phyloP scores from a whole-genome alignment of 2,888 invertebrate genomes.

The Plutella xylostella region DNA sequence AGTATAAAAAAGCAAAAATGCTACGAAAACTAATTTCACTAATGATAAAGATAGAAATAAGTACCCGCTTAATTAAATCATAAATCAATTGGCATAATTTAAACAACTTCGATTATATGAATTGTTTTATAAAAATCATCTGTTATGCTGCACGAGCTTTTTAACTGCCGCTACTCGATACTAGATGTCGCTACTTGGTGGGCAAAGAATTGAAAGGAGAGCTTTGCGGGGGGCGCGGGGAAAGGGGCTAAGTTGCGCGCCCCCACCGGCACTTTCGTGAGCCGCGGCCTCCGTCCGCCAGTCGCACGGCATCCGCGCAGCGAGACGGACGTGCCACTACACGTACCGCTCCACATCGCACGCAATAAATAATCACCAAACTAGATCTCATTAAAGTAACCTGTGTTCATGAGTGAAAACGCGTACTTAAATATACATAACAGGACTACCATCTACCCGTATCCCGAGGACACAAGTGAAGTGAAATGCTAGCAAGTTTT shows the following conservation, averaged over 20 bases:
- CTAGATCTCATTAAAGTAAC: slow-evolving; percentile 32
- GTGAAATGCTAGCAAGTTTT: slow-evolving; percentile 64
- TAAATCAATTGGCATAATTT: no score
- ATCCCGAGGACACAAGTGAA: slow-evolving; percentile 47
- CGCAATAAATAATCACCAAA: slow-evolving; percentile 56
- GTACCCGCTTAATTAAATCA: no score
- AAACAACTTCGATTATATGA: no score
- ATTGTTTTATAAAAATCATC: slow-evolving; percentile 16
- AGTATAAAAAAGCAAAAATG: no score
- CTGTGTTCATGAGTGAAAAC: slow-evolving; percentile 37
- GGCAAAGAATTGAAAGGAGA: slow-evolving; percentile 15
- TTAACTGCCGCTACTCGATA: slow-evolving; percentile 29
- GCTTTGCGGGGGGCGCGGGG: slow-evolving; percentile 38
- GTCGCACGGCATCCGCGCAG: slow-evolving; percentile 57
- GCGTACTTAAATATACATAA: slow-evolving; percentile 20
- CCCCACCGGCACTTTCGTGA: slow-evolving; percentile 57
- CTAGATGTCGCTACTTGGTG: slow-evolving; percentile 33
- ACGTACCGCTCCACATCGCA: slow-evolving; percentile 41
- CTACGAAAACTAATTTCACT: no score
- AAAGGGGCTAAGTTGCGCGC: slow-evolving; percentile 49
- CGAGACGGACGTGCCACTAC: slow-evolving; percentile 41
- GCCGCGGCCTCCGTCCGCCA: slow-evolving; percentile 50
- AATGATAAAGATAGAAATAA: no score
- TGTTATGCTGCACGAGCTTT: not conserved
- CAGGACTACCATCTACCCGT: slow-evolving; percentile 27